These are phyloP conservation scores for Drosophila mulleri DNA, from an alignment of 2,888 invertebrate species.

Conservation along the genomic window DNA sequence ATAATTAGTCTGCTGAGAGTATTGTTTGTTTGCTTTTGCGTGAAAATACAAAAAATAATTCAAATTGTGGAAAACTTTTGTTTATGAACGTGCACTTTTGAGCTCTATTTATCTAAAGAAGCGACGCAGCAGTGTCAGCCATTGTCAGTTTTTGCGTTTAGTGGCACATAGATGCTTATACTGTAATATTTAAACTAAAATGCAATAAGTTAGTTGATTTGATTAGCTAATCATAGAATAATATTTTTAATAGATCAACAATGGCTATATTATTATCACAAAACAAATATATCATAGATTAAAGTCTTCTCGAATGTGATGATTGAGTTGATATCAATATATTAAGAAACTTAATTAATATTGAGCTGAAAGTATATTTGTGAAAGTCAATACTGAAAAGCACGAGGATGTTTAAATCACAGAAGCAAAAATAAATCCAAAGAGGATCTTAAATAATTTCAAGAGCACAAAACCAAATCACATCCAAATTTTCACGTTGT, in stretches of 20 bases:
- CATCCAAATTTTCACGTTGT: conserved; percentile 51
- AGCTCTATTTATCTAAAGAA: conserved; percentile 49
- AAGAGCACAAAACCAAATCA: conserved; percentile 61
- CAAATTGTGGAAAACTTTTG: conserved; percentile 51
- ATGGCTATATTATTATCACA: no score
- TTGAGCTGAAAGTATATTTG: no score
- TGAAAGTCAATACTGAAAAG: background rate
- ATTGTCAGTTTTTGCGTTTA: conserved; percentile 35
- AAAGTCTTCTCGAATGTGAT: no score
- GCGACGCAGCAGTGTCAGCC: conserved; percentile 12
- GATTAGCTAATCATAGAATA: background rate
- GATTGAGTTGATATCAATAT: no score
- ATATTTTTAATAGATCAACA: background rate
- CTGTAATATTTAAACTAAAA: background rate
- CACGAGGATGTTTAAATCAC: background rate
- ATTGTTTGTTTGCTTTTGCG: conserved; percentile 78
- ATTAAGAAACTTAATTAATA: no score
- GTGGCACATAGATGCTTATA: background rate
- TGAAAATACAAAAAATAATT: conserved; percentile 35
- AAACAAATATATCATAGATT: no score
- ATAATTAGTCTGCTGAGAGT: conserved; percentile 78
- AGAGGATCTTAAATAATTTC: conserved; percentile 38
- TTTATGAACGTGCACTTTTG: conserved; percentile 67
- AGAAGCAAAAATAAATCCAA: conserved; percentile 17
- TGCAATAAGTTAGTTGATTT: background rate